Evolutionary conservation across 2,888 invertebrate genomes (phyloP).

Genomic region (Dascillus cervinus): DNA sequence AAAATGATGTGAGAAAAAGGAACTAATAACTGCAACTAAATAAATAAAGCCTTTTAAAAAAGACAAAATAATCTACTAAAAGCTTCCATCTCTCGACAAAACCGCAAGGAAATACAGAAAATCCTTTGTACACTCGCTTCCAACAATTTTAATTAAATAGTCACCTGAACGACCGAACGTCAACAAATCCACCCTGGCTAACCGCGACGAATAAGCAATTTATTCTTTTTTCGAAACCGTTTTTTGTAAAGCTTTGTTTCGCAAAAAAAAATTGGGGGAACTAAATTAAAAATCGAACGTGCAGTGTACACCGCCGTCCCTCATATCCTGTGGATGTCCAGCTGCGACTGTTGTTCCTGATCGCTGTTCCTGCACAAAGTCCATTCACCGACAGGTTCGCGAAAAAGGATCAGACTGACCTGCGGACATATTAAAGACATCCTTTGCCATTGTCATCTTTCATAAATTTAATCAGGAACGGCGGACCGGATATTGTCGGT

Average conservation of each 20-base stretch:
- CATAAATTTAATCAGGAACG: slow-evolving; percentile 26
- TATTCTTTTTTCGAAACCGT: no score
- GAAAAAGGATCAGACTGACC: slow-evolving; percentile 23
- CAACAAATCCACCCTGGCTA: no score
- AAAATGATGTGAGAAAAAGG: no score
- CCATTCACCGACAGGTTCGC: slow-evolving; percentile 20
- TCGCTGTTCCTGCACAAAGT: slow-evolving; percentile 20
- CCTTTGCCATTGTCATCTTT: slow-evolving; percentile 27
- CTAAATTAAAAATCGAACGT: no score
- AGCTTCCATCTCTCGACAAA: not conserved
- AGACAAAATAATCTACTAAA: no score
- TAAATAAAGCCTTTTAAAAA: no score
- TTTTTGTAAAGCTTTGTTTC: no score
- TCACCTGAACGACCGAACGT: no score
- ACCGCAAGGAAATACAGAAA: not conserved
- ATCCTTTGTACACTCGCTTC: not conserved
- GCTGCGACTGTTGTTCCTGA: slow-evolving; percentile 16
- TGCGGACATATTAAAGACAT: slow-evolving; percentile 23
- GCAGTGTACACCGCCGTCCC: slow-evolving; percentile 8
- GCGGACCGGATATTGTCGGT: no score
- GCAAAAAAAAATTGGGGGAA: no score
- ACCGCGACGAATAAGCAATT: no score
- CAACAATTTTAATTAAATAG: not conserved
- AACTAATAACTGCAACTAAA: no score
- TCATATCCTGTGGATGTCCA: slow-evolving; percentile 13